These are phyloP conservation scores for Bombus consobrinus DNA, from an alignment of 1,140 invertebrate species.

Conservation along the genomic window DNA sequence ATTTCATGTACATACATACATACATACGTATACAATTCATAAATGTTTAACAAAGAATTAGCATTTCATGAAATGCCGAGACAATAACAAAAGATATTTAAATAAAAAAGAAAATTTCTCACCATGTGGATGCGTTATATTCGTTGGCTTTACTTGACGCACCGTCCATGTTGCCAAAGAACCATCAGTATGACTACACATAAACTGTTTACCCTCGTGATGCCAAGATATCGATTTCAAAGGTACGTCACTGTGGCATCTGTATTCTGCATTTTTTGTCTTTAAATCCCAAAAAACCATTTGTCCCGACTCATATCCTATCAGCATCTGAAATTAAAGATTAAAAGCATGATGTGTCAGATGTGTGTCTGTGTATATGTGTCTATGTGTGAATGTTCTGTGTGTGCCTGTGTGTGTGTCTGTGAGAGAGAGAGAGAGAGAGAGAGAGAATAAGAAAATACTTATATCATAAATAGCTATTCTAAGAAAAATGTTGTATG, in stretches of 20 bases:
- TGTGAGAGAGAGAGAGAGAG: no score
- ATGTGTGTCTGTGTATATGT: no score
- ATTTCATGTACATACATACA: no score
- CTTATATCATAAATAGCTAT: constrained; percentile 27
- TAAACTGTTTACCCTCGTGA: constrained; percentile 98
- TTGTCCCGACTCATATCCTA: constrained; percentile 97
- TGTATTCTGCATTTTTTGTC: constrained; percentile 90
- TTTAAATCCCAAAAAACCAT: constrained; percentile 98
- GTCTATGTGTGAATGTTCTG: no score
- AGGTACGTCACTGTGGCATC: constrained; percentile 90
- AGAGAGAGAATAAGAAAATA: background rate
- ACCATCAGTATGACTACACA: constrained; percentile 97
- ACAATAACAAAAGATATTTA: background rate
- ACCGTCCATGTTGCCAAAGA: constrained; percentile 96
- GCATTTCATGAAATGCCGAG: no score
- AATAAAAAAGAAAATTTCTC: constrained; percentile 70
- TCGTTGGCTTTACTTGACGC: constrained; percentile 90
- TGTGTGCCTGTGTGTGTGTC: no score
- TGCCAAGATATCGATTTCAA: constrained; percentile 97
- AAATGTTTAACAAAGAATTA: background rate
- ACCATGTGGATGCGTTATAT: constrained; percentile 96
- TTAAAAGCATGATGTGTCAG: background rate
- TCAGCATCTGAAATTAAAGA: constrained; percentile 90
- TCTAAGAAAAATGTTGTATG: constrained; percentile 35
- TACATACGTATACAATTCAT: no score